phyloP scores from a whole-genome alignment of 2,797 vertebrate species.

The Ibycter americanus region DNA sequence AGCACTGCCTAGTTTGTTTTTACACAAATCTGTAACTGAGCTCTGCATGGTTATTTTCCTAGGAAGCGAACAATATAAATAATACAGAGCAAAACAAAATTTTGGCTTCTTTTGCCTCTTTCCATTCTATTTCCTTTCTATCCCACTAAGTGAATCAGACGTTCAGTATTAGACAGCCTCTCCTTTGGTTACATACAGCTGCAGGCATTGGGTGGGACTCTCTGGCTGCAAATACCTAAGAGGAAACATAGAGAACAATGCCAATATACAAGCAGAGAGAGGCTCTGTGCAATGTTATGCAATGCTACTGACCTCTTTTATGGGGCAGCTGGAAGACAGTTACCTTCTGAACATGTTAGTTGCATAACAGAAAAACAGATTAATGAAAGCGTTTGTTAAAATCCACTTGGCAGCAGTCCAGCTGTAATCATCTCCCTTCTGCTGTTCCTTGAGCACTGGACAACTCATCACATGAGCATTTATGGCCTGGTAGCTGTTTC shows the following conservation, averaged over 20 bases:
- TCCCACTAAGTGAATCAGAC: slow-evolving; percentile 1
- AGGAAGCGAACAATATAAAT: slow-evolving; percentile 25
- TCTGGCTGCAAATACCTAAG: slow-evolving; percentile 39
- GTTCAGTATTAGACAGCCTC: not conserved
- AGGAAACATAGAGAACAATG: slow-evolving; percentile 28
- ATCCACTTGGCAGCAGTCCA: slow-evolving; percentile 37
- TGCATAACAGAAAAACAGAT: slow-evolving; percentile 42
- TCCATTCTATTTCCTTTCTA: slow-evolving; percentile 11
- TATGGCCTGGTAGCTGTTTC: slow-evolving; percentile 1
- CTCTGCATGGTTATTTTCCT: not conserved
- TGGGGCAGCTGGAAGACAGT: slow-evolving; percentile 32
- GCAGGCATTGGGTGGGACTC: slow-evolving; percentile 53
- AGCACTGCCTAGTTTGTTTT: slow-evolving; percentile 13
- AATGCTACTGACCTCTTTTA: slow-evolving; percentile 58
- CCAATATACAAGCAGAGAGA: not conserved
- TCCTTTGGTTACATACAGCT: slow-evolving; percentile 40
- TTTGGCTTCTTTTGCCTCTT: slow-evolving; percentile 13
- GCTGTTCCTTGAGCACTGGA: slow-evolving; percentile 31
- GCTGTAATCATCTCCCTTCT: slow-evolving; percentile 34
- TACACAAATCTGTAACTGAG: slow-evolving; percentile 26
- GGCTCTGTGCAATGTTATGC: not conserved
- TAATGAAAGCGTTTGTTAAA: slow-evolving; percentile 52
- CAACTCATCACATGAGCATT: slow-evolving; percentile 25
- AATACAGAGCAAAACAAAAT: slow-evolving; percentile 30
- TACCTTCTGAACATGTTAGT: slow-evolving; percentile 47